A percentile compares a stretch with the other conserved stretches of the same genome.
These are phyloP conservation scores for Hirtodrosophila alboralis DNA, from an alignment of 2,888 invertebrate genomes.

Conservation along the genomic window DNA sequence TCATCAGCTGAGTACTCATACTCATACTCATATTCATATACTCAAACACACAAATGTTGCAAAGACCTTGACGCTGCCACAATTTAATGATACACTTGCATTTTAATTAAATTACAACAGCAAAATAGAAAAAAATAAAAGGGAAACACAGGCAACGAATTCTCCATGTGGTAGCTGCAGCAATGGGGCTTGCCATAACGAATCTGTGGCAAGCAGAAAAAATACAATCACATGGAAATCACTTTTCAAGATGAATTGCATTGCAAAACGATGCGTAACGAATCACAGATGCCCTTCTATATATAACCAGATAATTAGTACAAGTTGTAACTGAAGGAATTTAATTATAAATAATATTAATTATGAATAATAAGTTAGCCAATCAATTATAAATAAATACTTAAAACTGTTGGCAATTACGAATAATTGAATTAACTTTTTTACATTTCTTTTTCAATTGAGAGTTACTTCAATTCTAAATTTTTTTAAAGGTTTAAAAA, in stretches of 20 bases:
- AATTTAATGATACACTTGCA: constrained; percentile 77
- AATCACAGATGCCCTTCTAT: constrained; percentile 31
- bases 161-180: constrained; percentile 29
- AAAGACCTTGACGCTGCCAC: constrained; percentile 51
- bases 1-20: constrained; percentile 12
- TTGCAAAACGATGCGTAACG: constrained; percentile 24
- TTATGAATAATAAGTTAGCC: no score
- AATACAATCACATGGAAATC: constrained; percentile 27
- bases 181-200: constrained; percentile 25
- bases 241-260: constrained; percentile 42
- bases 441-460: no score
- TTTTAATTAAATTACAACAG: constrained; percentile 67
- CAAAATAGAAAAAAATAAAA: constrained; percentile 2
- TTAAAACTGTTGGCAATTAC: no score
- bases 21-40: not conserved
- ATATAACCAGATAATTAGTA: constrained; percentile 21
- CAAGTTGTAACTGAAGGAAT: no score
- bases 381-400: no score
- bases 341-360: no score
- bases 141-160: not conserved
- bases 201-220: constrained; percentile 17
- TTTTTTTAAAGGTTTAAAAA: no score
- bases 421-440: no score
- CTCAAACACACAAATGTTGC: constrained; percentile 9
- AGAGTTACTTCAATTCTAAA: no score